These are phyloP conservation scores for Desmophyllum pertusum DNA, from an alignment of 92 coral and sea anemone genomes.

Conservation along the genomic window DNA sequence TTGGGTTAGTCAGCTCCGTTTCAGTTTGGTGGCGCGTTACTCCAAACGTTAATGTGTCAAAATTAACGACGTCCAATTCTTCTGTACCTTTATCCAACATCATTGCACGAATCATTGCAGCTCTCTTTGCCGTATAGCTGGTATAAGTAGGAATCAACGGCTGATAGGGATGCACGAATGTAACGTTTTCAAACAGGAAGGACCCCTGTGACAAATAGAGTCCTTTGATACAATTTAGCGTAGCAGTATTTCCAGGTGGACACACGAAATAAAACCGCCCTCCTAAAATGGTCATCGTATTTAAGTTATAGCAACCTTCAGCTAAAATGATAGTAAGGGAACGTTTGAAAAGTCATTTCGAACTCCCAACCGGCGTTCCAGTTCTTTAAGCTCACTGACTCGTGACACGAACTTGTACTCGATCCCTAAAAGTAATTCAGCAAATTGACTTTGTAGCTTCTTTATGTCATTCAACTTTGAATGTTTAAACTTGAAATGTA, in stretches of 20 bases:
- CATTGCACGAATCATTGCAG: no score
- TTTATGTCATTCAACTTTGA: no score
- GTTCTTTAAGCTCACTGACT: background rate
- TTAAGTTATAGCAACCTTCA: background rate
- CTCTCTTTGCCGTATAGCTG: background rate
- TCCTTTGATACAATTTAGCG: no score
- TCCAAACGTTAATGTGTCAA: no score
- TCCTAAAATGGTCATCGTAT: background rate
- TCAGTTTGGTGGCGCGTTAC: no score
- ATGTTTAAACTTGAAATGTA: no score
- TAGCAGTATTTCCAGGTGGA: background rate
- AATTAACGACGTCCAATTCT: background rate
- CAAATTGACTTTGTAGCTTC: no score
- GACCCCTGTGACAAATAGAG: background rate
- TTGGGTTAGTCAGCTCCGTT: no score
- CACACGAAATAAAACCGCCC: constrained; percentile 8
- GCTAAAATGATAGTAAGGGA: background rate
- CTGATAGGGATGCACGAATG: background rate
- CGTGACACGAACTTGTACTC: background rate
- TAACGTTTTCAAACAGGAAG: background rate
- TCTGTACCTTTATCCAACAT: background rate
- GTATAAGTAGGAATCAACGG: background rate
- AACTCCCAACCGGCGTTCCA: background rate
- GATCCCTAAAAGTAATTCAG: background rate
- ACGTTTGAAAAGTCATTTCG: background rate